Percentiles rank a stretch among this genome's conserved stretches.
Evolutionary conservation across 2,888 invertebrate species (phyloP).

Genomic region (Metalampra italica): DNA sequence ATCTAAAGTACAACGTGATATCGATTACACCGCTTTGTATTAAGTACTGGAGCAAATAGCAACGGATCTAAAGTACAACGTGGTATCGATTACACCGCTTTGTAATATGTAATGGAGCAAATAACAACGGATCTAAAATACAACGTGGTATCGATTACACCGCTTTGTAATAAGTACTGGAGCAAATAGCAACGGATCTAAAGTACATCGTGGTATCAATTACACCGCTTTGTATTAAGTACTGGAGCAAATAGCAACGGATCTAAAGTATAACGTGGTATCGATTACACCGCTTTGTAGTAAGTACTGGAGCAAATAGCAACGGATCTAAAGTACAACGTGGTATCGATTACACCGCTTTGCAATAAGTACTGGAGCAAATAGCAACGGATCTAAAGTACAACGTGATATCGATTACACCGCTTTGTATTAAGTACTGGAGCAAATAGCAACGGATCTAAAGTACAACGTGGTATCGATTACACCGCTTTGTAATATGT

Average conservation of each 20-base stretch:
- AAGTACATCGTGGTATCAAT: conserved; percentile 11
- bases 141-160: conserved; percentile 24
- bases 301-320: neutral
- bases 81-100: conserved; percentile 27
- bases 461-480: conserved; percentile 11
- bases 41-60: neutral
- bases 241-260: no score
- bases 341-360: conserved; percentile 27
- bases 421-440: conserved; percentile 12
- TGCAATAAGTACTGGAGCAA: conserved; percentile 7
- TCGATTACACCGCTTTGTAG: conserved; percentile 27
- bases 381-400: no score
- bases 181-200: no score
- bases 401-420: conserved; percentile 24
- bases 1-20: no score
- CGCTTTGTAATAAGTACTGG: conserved; percentile 12
- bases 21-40: conserved; percentile 27
- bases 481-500: conserved; percentile 23
- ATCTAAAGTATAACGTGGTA: no score
- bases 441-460: no score
- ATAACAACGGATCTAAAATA: no score
- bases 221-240: conserved; percentile 23
- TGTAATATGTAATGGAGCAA: conserved; percentile 7
- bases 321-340: no score
- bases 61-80: no score